phyloP scores from a whole-genome alignment of 2,888 invertebrate genomes.

The Trachelus tabidus region DNA sequence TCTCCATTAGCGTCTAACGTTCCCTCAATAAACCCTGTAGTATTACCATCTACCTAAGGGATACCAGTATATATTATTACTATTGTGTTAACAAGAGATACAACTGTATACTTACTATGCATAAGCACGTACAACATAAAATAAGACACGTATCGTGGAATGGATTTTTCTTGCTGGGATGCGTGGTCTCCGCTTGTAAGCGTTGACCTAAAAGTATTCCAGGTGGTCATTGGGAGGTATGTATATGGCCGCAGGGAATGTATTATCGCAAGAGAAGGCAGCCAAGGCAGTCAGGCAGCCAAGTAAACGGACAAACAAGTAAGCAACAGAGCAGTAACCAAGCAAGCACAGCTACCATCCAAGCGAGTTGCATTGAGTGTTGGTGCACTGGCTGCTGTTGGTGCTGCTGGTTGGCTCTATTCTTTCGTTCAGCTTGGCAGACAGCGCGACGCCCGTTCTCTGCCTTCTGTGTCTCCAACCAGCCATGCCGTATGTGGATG shows the following conservation, averaged over 20 bases:
- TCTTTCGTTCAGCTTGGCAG: conserved; percentile 7
- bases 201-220: conserved; percentile 34
- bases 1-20: background rate
- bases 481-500: background rate
- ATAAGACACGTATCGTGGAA: conserved; percentile 8
- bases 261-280: conserved; percentile 13
- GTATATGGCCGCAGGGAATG: conserved; percentile 5
- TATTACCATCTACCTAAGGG: background rate
- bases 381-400: background rate
- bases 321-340: background rate
- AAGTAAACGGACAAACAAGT: conserved; percentile 19
- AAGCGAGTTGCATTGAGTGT: background rate
- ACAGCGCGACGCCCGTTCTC: conserved; percentile 11
- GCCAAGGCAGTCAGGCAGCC: conserved; percentile 15
- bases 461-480: background rate
- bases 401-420: background rate
- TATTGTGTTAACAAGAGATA: background rate
- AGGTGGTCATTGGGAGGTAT: conserved; percentile 18
- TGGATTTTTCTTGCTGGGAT: conserved; percentile 29
- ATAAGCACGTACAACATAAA: background rate
- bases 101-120: background rate
- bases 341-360: background rate
- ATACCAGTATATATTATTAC: background rate
- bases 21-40: background rate
- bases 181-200: conserved; percentile 27